These are phyloP conservation scores for Daphoenositta chrysoptera DNA, from an alignment of 2,113 vertebrate species.

Conservation along the genomic window DNA sequence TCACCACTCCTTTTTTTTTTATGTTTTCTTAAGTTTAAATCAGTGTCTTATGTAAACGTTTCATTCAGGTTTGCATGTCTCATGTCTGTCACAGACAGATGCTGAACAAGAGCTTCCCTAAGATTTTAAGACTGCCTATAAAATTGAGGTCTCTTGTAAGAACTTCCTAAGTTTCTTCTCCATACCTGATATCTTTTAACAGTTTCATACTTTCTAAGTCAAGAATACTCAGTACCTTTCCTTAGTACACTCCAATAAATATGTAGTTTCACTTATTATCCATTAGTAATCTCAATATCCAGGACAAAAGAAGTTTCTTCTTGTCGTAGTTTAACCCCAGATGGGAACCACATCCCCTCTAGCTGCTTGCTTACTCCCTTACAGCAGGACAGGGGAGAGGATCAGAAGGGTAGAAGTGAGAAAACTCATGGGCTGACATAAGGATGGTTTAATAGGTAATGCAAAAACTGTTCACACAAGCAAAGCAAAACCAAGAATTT, in stretches of 20 bases:
- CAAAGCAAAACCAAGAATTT: neutral
- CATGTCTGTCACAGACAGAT: neutral
- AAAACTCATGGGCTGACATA: neutral
- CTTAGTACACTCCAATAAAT: neutral
- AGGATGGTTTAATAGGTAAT: neutral
- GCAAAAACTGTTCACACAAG: neutral
- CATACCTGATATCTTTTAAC: neutral
- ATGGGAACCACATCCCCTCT: neutral
- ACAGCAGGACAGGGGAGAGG: too few relatives aligned
- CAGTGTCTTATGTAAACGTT: neutral
- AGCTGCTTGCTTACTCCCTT: neutral
- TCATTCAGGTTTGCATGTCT: neutral
- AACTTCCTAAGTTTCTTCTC: neutral
- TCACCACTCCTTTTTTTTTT: neutral
- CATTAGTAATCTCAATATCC: neutral
- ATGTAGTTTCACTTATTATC: neutral
- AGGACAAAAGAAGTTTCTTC: neutral
- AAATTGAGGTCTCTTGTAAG: neutral
- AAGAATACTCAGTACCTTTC: neutral
- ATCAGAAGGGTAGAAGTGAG: neutral
- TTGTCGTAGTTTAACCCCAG: neutral
- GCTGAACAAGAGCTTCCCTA: neutral
- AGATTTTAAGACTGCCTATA: neutral
- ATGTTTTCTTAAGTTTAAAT: neutral
- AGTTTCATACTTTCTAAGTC: neutral